Base-by-base conservation (phyloP, 1,140 invertebrate species). In the Grapholita molesta region DNA sequence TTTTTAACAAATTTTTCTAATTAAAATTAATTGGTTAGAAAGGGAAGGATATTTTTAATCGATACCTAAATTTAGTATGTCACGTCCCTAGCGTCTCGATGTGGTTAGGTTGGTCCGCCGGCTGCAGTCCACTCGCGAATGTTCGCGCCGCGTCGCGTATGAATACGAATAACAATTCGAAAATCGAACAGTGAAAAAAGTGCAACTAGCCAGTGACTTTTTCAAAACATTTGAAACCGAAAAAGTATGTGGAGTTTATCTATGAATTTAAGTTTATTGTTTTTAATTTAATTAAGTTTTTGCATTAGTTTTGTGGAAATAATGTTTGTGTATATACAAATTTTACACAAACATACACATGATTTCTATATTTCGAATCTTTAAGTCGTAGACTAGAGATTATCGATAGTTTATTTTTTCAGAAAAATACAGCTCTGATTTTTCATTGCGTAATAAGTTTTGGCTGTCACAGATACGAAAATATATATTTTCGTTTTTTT, bases 101-200 rank as follows among this genome's bases (percentile, higher is more conserved):
- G 69, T 75, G 18, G 42, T 48, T 18, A 21, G 42, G 18, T 48
- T 21, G 42, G 42, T 9, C 42, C 70, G 77, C 72, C 78, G 87
- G 77, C 72, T 82, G 79, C 71, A 76, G 80, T 74, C 69, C 76
- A 81, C 81, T 70, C 80, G 86, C 79, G 80, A 73, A 81, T 74
- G 76, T 79, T 61, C 79, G 82, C 73, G 67, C n/a, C 64, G 64
- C 75, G 64, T 65, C 74, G 81, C 80, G 83, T 74, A 30, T 38
- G 35, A 12, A 33, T 79, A 76, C 70, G 76, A 74, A 82, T 78
- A 73, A 76, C 70, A 80, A 77, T 73, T 75, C 66, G 74, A 75
- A 75, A 78, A 67, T 61, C 70, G 74, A 38, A 35, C 33, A 70
- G 67, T 70, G 72, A 75, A 76, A 69, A 64, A 67, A 69, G 24